Evolutionary conservation across 1,140 invertebrate species (phyloP).

Genomic region (Tenebrio molitor): DNA sequence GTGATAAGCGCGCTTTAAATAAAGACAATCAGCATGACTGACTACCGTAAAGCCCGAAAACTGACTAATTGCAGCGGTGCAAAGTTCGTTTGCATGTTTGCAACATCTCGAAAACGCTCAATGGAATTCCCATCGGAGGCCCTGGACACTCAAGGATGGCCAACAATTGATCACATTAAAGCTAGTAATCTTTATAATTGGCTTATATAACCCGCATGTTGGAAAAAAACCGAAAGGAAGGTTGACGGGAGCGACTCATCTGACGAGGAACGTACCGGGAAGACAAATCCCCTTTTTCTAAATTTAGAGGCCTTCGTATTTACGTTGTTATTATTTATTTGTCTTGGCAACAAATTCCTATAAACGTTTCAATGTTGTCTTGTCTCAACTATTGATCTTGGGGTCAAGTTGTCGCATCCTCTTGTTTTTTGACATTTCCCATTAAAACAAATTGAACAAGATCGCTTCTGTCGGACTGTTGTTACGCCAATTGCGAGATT

Average conservation of each 20-base stretch:
- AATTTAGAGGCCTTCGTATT: neutral
- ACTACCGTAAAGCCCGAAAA: no score
- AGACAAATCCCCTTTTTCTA: no score
- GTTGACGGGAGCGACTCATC: no score
- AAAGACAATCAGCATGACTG: neutral
- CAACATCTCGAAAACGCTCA: no score
- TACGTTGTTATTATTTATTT: neutral
- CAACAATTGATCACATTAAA: constrained; percentile 3
- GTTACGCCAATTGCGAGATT: no score
- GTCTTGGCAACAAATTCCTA: neutral
- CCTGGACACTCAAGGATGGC: neutral
- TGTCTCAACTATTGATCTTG: neutral
- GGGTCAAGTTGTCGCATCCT: neutral
- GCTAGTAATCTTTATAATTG: neutral
- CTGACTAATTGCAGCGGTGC: no score
- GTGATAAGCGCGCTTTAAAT: neutral
- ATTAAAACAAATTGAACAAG: no score
- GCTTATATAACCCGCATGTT: neutral
- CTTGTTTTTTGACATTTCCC: neutral
- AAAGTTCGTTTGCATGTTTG: no score
- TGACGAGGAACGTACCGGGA: no score
- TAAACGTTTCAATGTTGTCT: neutral
- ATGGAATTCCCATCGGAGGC: neutral
- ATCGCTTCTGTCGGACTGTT: no score
- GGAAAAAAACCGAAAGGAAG: neutral